Base-by-base conservation (phyloP, 2,888 invertebrate species). In the Cybosia mesomella region DNA sequence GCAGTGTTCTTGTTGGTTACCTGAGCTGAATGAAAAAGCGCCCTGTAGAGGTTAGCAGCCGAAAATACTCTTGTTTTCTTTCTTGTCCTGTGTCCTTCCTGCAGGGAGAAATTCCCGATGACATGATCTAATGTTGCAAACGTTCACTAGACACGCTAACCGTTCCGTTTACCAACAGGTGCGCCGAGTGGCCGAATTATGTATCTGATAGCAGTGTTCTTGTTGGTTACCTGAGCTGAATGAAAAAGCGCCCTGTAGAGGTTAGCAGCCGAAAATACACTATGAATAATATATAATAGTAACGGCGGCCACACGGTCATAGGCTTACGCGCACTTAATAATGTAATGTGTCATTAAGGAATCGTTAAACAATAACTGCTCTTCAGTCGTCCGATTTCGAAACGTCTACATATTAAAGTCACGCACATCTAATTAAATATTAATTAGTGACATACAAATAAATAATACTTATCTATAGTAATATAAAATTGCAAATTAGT, bases 371-470 rank as follows among this genome's bases (percentile, higher is more conserved):
- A 59, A 9, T 22, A 22, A 15, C 58, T 36, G 21, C 15, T 36
- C 58, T 8, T 21, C 36, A 18, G 9, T 39, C 15, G 24, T 39
- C 18, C 4, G 18, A 59, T 59, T 24, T 59, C 18, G 22, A 59
- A 13, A 18, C 59, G 3, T 39, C 39, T 59, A 39, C 36, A 15
- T 59, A 59, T 59, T 22, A 10, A 10, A 18, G 24, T 39, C 39
- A 59, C 39, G 18, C 24, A 36, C 36, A 22, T 59, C 53, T 58
- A 32, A 32, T 63, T 69, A 62, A 57, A 66, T 57, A 66, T 62
- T n/a, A 60, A 72, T 62, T 65, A 55, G 24, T 63, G 24, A 28
- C 5, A 24, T 39, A 39, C 39, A 68, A 73, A 65, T 73, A 64
- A 54, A 54, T 65, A 68, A 32, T 36, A n/a, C n/a, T n/a, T n/a